Evolutionary conservation across 1,140 invertebrate species (phyloP).

Genomic region (Antheraea pernyi): DNA sequence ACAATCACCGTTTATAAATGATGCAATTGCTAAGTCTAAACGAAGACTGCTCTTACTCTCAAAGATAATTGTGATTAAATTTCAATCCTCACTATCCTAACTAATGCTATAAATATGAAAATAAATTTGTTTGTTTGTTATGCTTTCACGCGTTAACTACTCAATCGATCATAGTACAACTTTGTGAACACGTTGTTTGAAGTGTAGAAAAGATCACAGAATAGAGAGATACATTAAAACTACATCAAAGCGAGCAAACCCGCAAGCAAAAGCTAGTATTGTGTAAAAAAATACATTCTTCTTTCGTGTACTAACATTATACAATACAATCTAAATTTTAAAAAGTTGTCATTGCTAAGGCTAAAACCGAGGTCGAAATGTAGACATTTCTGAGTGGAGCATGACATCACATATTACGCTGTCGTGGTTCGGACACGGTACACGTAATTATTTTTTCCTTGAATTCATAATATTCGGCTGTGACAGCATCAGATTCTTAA

Average conservation of each 20-base stretch:
- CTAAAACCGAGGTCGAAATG: background rate
- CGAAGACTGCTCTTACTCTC: too few species aligned
- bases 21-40: too few species aligned
- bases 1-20: too few species aligned
- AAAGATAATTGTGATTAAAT: too few species aligned
- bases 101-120: too few species aligned
- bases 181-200: too few species aligned
- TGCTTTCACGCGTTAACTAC: too few species aligned
- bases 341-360: too few species aligned
- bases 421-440: background rate
- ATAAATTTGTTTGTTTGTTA: too few species aligned
- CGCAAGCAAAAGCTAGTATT: background rate
- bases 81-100: too few species aligned
- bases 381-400: background rate
- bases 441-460: background rate
- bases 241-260: background rate
- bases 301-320: background rate
- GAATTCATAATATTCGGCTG: background rate
- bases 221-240: background rate
- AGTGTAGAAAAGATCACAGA: too few species aligned
- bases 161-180: too few species aligned
- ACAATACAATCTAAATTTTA: background rate
- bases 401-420: background rate
- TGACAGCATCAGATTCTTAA: constrained; percentile 4
- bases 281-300: background rate